Evolutionary conservation across 2,797 vertebrate species (phyloP), one percentile per base, ranked within the genome.

Genomic region (Hafferia zeledoni): DNA sequence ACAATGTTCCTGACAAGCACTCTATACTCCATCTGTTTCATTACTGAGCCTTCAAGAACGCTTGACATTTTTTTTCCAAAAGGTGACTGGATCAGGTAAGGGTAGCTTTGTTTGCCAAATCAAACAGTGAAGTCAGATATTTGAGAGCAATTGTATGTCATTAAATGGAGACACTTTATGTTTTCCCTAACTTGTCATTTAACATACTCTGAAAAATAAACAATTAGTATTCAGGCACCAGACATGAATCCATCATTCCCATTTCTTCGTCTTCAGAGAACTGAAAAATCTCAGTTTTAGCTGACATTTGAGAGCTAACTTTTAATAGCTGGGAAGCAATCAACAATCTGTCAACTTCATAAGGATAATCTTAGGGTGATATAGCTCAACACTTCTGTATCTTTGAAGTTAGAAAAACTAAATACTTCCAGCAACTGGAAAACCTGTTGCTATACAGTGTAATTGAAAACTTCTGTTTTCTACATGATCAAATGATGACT

Each of bases 1-100:
- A 63, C n/a, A 72, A 31, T 84, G 93, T 72, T 87, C 63, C 63
- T 94, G 86, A 90, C 86, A 94, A 93, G 78, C 39, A 47, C 18
- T 75, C 74, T 65, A 30, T 43, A 47, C 1, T 7, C 35, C 3
- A 6, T 82, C 27, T 77, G 78, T 88, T 92, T 89, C 70, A 76
- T 82, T 59, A 76, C 47, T 1, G 5, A 93, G 55, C 43, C 55
- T 84, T 92, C 85, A 85, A 84, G 28, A 82, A 88, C 1, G 1
- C 15, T 71, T 86, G 53, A 78, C 4, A 23, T 0, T 10, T 33
- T 71, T 71, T 89, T 87, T 69, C 27, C 2, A 3, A n/a, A 90
- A 83, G 46, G 5, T 75, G 53, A 46, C 33, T 64, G 24, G 30
- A 88, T 78, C 43, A 52, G 35, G 35, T 59, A 82, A 81, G 28